Percentiles rank a stretch among this genome's conserved stretches.
These are phyloP conservation scores for Smithornis capensis DNA, from an alignment of 2,113 vertebrate genomes.

Conservation along the genomic window DNA sequence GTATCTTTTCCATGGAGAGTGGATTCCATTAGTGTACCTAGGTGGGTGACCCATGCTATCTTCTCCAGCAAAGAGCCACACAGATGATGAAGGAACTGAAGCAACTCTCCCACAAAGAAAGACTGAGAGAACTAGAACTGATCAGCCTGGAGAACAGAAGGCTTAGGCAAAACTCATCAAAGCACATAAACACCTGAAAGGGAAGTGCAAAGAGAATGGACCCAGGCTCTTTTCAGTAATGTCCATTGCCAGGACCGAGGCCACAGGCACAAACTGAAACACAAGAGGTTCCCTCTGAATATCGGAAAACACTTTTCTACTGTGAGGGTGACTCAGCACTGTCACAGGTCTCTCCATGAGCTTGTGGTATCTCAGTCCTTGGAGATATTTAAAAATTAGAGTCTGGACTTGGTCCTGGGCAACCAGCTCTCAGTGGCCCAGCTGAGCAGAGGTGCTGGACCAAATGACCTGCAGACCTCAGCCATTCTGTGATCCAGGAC, in stretches of 20 bases:
- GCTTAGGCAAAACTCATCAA: neutral
- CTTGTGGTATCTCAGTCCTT: neutral
- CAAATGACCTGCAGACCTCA: neutral
- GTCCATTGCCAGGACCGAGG: no score
- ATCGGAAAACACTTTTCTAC: neutral
- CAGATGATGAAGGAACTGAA: neutral
- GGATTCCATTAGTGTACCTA: neutral
- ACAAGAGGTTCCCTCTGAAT: neutral
- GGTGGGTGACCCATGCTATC: neutral
- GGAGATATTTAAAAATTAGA: neutral
- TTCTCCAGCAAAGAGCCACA: neutral
- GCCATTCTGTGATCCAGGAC: neutral
- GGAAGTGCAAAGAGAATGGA: neutral
- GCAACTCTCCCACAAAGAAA: neutral
- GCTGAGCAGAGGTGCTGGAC: neutral
- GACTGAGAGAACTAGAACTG: neutral
- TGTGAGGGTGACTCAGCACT: neutral
- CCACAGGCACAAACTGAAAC: neutral
- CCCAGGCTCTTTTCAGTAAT: neutral
- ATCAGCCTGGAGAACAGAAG: neutral
- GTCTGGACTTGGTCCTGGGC: neutral
- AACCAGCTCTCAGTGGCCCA: neutral
- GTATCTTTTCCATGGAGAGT: neutral
- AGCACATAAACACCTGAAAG: neutral
- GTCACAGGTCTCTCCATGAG: neutral